Base-by-base conservation (phyloP, 2,797 vertebrate species). In the Anguilla megastoma region DNA sequence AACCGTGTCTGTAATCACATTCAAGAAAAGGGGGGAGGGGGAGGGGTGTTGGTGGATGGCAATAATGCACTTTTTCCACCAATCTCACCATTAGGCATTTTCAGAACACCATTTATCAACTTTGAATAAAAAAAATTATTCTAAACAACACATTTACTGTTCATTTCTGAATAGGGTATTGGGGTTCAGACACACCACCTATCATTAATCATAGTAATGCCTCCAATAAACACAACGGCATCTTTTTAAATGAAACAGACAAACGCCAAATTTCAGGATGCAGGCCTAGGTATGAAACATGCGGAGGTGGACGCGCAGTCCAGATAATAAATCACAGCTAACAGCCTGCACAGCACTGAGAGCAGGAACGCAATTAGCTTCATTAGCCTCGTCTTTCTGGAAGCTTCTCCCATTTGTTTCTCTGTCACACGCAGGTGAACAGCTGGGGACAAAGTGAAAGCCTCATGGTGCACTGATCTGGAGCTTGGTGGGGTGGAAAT, bases 381-480 rank as follows among this genome's bases (percentile, higher is more conserved):
- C 41, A 60, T 86, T 36, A 86, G 52, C 30, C n/a, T 33, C 84
- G 36, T 41, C n/a, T 76, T 8, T 41, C 74, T 76, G 80, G 80
- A 48, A 83, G 45, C 48, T 41, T 27, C 5, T 27, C 74, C 74
- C 85, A 86, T 86, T 27, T 41, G 48, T 86, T 69, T 86, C 30
- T 85, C 84, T 86, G 58, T 86, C 56, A 56, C n/a, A 48, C 7
- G 56, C 54, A 63, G 18, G 30, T 5, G 36, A 24, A 21, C 24
- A 71, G 85, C 63, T 45, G 58, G 16, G 36, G 63, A 50, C 30
- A 50, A 9, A 41, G 56, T 85, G 84, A 63, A 63, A 63, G 63
- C 54, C 33, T 58, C 18, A 71, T 21, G 30, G 16, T 66, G 41
- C 45, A 52, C 5, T 86, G 85, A 71, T 86, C 60, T 71, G 58